These are phyloP conservation scores for Lates calcarifer DNA, from an alignment of 2,113 vertebrate species.

Conservation along the genomic window DNA sequence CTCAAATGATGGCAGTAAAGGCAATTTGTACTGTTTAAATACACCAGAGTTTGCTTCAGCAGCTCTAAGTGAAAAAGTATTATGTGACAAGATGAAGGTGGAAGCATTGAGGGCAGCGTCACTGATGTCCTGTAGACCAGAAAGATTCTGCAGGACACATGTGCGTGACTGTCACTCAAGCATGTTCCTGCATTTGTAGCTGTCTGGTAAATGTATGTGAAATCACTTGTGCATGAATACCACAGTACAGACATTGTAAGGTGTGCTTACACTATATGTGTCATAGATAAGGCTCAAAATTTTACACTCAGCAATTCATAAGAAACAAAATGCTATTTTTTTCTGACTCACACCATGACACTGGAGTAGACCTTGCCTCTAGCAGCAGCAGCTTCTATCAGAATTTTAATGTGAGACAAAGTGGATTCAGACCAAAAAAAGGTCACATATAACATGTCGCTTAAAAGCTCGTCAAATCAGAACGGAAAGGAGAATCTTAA, in stretches of 20 bases:
- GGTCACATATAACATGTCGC: background rate
- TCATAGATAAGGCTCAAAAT: background rate
- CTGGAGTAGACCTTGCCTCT: background rate
- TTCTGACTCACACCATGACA: background rate
- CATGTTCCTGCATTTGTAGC: background rate
- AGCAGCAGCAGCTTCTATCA: constrained; percentile 4
- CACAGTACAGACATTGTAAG: background rate
- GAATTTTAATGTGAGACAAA: constrained; percentile 9
- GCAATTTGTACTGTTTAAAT: background rate
- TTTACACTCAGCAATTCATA: background rate
- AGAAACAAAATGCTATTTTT: background rate
- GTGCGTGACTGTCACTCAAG: background rate
- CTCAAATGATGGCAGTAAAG: background rate
- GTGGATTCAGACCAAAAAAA: constrained; percentile 3
- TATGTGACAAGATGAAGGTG: background rate
- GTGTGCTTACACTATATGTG: background rate
- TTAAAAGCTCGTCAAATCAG: constrained; percentile 11
- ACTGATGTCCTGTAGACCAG: background rate
- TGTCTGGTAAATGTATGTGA: background rate
- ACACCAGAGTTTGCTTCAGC: background rate
- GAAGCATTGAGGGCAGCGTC: constrained; percentile 2
- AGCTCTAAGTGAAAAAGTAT: background rate
- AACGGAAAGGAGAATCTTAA: background rate
- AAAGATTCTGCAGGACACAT: background rate
- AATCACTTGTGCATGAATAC: background rate